Evolutionary conservation across 2,113 vertebrate genomes (phyloP), one percentile per base, ranked within the genome.

Genomic region (Caloenas nicobarica): DNA sequence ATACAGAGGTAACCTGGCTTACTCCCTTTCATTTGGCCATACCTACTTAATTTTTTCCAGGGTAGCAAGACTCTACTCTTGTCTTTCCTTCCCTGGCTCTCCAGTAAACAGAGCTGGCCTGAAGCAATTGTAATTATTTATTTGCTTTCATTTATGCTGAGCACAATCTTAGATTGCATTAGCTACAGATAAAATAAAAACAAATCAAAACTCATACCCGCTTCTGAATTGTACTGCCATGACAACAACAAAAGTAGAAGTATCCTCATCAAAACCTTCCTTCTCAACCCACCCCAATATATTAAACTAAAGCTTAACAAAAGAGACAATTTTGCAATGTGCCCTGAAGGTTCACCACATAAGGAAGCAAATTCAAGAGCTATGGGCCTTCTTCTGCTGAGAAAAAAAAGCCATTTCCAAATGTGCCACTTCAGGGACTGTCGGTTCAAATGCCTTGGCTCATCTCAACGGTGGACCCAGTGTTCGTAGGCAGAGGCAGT

Each of bases 191-290:
- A 92, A 92, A 96, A 95, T 68, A 92, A 89, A 93, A 91, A 29
- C 65, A 95, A 93, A 94, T 92, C 72, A 83, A 91, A 93, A 72
- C 77, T 40, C 57, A 24, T 71, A 76, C 69, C 72, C 65, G 51
- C 72, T 64, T 53, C 64, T 88, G 88, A 90, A 92, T 65, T 88
- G 60, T 48, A 92, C 86, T 91, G 56, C 81, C 85, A 88, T 66
- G 56, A 95, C 85, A 94, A 89, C 93, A 87, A 61, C 50, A 88
- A 94, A 96, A 97, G 85, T 92, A 90, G 86, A 94, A 97, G 96
- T 82, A 53, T 76, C 73, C 36, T 76, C 81, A n/a, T 76, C 83
- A 87, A 87, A 92, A 76, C 48, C 65, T 92, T 10, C 54, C 29
- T 83, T 64, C 44, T 44, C 56, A 84, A 28, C 28, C 66, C 51